Base-by-base conservation (phyloP, 2,888 invertebrate genomes). In the Scaptomyza tumidula region DNA sequence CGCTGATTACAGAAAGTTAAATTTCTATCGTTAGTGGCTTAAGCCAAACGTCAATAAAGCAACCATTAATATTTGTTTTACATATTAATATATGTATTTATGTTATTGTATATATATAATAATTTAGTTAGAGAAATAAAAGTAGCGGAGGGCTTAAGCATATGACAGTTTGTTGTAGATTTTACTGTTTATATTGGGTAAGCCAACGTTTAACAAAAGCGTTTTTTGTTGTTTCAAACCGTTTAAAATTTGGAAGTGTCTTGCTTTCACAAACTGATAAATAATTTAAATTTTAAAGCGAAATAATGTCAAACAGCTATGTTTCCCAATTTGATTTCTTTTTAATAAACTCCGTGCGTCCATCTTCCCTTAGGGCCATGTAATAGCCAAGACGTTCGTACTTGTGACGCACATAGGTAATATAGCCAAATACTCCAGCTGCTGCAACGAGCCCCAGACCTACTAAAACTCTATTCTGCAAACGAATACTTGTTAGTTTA, bases 391-490 rank as follows among this genome's bases (percentile, higher is more conserved):
- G 94, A 31, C 93, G 93, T 92, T 96, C 96, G 90, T 96, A 96
- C 91, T 95, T 96, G 54, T 94, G 93, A 78, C 96, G 94, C 96
- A 97, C 97, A 88, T 97, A 98, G 4, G 95, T 93, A 50, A 98
- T 94, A 90, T 98, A 98, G 13, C 95, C 96, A 54, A 95, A 91
- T 78, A 96, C 95, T 9, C 95, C 93, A 14, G 95, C 93, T 88
- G 98, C 95, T 56, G 95, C 95, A 56, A 94, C 92, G 9, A 95
- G 89, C 43, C 98, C 98, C 73, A 97, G 86, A 29, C 94, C 94
- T 97, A 98, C 97, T 72, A 97, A 94, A 3, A 95, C 93, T 81
- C 95, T 95, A 92, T 98, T 98, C 98, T 97, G 93, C 78, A 94
- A 57, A 37, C 49, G 6, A 16, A 9, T 6, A 35, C 2, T 43